Evolutionary conservation across 2,888 invertebrate species (phyloP).

Genomic region (Hirtodrosophila histrioides): DNA sequence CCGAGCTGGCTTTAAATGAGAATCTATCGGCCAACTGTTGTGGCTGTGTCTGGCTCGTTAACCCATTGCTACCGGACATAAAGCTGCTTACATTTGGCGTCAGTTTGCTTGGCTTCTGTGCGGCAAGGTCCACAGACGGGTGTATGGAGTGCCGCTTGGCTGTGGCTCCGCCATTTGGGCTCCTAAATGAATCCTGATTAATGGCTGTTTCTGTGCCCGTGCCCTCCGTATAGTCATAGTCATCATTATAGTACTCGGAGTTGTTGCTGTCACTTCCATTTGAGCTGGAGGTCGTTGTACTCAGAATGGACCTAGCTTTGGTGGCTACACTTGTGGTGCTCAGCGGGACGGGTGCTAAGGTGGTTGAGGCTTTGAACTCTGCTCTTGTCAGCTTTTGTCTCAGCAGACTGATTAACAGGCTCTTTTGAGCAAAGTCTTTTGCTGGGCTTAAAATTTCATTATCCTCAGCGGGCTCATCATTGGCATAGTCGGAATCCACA

Average conservation of each 20-base stretch:
- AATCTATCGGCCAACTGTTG: constrained; percentile 23
- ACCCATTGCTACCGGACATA: constrained; percentile 36
- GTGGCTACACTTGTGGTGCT: constrained; percentile 11
- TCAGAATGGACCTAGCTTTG: background rate
- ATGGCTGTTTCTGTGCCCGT: constrained; percentile 34
- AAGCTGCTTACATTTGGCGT: constrained; percentile 35
- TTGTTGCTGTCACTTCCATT: constrained; percentile 12
- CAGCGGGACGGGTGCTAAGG: constrained; percentile 8
- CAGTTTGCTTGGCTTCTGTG: constrained; percentile 21
- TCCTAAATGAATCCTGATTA: constrained; percentile 41
- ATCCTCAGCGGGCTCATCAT: constrained; percentile 44
- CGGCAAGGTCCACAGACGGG: constrained; percentile 9
- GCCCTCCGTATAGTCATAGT: constrained; percentile 29
- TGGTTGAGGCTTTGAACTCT: constrained; percentile 6
- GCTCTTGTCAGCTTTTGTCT: constrained; percentile 37
- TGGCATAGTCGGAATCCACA: constrained; percentile 55
- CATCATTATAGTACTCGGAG: constrained; percentile 37
- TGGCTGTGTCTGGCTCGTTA: constrained; percentile 53
- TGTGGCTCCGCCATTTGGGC: constrained; percentile 14
- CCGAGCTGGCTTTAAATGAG: constrained; percentile 26
- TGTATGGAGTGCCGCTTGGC: constrained; percentile 47
- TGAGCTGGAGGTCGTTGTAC: constrained; percentile 6
- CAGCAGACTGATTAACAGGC: constrained; percentile 43
- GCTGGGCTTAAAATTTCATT: constrained; percentile 15
- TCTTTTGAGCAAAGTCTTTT: constrained; percentile 33